A percentile compares a stretch with the other conserved stretches of the same genome.
phyloP scores from a whole-genome alignment of 2,888 invertebrate species.

The Caprella mutica region DNA sequence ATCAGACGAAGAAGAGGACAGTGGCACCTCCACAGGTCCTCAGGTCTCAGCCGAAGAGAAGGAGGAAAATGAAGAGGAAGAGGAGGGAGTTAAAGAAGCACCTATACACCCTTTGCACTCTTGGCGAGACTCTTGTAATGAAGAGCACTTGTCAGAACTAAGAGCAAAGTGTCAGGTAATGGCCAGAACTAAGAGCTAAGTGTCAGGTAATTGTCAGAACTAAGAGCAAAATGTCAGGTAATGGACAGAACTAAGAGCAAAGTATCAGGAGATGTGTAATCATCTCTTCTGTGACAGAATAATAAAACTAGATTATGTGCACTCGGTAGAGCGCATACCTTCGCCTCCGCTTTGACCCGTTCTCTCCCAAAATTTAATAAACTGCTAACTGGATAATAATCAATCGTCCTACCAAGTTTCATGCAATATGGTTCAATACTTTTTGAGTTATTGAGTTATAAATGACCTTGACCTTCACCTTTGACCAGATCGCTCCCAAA shows the following conservation, averaged over 20 bases:
- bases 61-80: conserved; percentile 7
- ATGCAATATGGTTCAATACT: no score
- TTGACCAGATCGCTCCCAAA: no score
- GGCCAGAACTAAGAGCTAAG: conserved; percentile 20
- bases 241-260: conserved; percentile 17
- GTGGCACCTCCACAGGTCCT: not conserved
- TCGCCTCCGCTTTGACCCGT: no score
- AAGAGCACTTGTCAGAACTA: conserved; percentile 31
- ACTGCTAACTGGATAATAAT: no score
- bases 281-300: no score
- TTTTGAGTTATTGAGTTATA: no score
- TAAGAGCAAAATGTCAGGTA: conserved; percentile 33
- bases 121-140: conserved; percentile 31
- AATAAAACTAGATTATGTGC: no score
- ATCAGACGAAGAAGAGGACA: not conserved
- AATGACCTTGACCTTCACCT: no score
- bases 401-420: no score
- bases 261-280: conserved; percentile 31
- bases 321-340: no score
- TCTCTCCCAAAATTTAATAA: no score
- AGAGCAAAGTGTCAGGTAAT: conserved; percentile 32
- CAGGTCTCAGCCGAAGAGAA: conserved; percentile 5
- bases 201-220: conserved; percentile 23
- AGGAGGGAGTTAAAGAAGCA: conserved; percentile 24
- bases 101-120: conserved; percentile 30